Evolutionary conservation across 2,888 invertebrate genomes (phyloP).

Genomic region (Agrenia bidenticulata): DNA sequence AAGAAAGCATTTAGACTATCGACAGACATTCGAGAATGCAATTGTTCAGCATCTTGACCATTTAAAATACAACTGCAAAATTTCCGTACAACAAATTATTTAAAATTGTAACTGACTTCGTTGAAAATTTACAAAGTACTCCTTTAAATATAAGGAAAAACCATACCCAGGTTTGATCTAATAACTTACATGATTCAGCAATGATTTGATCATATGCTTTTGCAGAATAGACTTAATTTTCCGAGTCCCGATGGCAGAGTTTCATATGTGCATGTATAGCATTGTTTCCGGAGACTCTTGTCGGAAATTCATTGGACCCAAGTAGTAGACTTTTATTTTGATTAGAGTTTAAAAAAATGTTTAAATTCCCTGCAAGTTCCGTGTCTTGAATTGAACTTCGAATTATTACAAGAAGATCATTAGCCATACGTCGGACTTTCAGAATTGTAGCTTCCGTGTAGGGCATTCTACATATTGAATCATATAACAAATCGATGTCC

Average conservation of each 20-base stretch:
- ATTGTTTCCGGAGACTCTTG: constrained; percentile 34
- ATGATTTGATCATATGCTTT: constrained; percentile 32
- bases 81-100: too few relatives aligned
- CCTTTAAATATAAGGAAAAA: constrained; percentile 33
- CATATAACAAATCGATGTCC: background rate
- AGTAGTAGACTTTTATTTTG: too few relatives aligned
- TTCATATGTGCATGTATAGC: constrained; percentile 40
- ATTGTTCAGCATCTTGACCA: too few relatives aligned
- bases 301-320: constrained; percentile 37
- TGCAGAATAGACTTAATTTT: constrained; percentile 37
- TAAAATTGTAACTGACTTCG: background rate
- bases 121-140: constrained; percentile 24
- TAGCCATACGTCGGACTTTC: constrained; percentile 40
- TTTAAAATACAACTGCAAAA: too few relatives aligned
- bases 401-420: constrained; percentile 38
- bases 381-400: constrained; percentile 31
- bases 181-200: constrained; percentile 22
- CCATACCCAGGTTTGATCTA: constrained; percentile 26
- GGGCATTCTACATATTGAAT: constrained; percentile 36
- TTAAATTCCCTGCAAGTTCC: constrained; percentile 24
- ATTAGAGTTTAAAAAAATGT: too few relatives aligned
- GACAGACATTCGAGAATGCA: too few relatives aligned
- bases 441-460: constrained; percentile 45
- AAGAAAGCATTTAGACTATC: too few relatives aligned
- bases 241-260: constrained; percentile 44